Percentiles rank a stretch among this genome's conserved stretches.
These are phyloP conservation scores for Drymodes brunneopygia DNA, from an alignment of 2,113 vertebrate species.

Conservation along the genomic window DNA sequence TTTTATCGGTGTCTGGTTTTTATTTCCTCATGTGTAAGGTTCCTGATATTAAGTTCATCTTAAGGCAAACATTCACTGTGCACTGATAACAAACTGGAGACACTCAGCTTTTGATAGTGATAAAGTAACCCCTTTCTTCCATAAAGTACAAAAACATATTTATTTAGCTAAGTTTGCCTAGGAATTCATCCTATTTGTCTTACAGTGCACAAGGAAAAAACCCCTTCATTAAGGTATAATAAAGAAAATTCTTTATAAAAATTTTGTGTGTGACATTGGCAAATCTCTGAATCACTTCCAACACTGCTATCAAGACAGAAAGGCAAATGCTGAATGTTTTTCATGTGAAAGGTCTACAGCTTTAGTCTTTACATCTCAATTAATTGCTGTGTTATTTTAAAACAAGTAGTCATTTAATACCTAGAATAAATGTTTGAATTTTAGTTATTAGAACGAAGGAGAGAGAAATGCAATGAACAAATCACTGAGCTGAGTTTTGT, in stretches of 20 bases:
- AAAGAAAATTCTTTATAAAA: neutral
- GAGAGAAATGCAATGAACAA: neutral
- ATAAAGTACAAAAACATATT: neutral
- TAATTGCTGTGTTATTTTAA: neutral
- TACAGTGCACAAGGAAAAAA: neutral
- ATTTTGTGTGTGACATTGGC: neutral
- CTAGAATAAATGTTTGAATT: neutral
- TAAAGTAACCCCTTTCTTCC: neutral
- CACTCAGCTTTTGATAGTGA: neutral
- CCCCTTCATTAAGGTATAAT: neutral
- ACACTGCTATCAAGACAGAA: neutral
- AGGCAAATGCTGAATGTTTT: neutral
- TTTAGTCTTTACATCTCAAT: neutral
- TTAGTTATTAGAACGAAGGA: neutral
- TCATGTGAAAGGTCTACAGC: neutral
- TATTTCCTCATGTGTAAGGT: constrained; percentile 18
- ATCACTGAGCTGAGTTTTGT: neutral
- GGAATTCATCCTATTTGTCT: neutral
- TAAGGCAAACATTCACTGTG: neutral
- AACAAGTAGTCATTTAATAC: neutral
- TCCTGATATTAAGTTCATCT: constrained; percentile 29
- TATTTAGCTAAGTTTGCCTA: neutral
- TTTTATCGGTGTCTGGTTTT: constrained; percentile 13
- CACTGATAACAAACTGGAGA: neutral
- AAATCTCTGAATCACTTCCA: neutral